phyloP scores from a whole-genome alignment of 2,888 invertebrate genomes.

The Amphipoea oculea region DNA sequence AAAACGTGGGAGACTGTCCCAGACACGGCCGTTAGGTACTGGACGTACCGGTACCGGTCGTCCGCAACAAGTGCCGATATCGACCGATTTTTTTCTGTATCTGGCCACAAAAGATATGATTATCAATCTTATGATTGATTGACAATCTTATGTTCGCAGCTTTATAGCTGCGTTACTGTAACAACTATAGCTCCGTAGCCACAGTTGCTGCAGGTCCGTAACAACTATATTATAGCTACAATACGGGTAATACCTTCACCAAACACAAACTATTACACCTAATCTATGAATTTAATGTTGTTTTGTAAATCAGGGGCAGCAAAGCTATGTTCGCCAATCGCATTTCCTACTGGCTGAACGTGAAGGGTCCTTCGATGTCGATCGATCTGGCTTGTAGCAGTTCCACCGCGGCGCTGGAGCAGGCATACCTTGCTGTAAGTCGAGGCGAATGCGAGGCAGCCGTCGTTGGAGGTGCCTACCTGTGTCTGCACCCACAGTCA shows the following conservation, averaged over 20 bases:
- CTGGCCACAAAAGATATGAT: not conserved
- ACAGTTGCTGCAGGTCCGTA: too few relatives aligned
- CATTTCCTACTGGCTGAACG: conserved; percentile 77
- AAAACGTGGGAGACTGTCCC: too few relatives aligned
- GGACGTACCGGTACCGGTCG: too few relatives aligned
- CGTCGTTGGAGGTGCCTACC: conserved; percentile 91
- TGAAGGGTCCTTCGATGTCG: conserved; percentile 75
- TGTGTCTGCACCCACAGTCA: conserved; percentile 90
- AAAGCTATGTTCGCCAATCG: conserved; percentile 78
- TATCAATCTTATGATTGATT: too few relatives aligned
- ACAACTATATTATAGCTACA: not conserved
- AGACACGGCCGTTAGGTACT: too few relatives aligned
- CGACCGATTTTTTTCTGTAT: not conserved
- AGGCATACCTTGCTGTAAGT: conserved; percentile 75
- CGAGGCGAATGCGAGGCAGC: conserved; percentile 86
- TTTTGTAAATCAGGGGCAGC: conserved; percentile 64
- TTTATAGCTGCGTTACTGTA: not conserved
- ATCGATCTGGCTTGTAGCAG: conserved; percentile 79
- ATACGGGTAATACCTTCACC: not conserved
- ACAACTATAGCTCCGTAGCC: not conserved
- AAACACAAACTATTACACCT: not conserved
- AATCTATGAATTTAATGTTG: not conserved
- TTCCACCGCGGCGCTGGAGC: conserved; percentile 75
- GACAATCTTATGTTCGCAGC: too few relatives aligned
- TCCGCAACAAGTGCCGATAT: too few relatives aligned